A percentile compares a stretch with the other conserved stretches of the same genome.
These are phyloP conservation scores for Probaryconus sp. DNA, from an alignment of 1,140 invertebrate genomes.

Conservation along the genomic window DNA sequence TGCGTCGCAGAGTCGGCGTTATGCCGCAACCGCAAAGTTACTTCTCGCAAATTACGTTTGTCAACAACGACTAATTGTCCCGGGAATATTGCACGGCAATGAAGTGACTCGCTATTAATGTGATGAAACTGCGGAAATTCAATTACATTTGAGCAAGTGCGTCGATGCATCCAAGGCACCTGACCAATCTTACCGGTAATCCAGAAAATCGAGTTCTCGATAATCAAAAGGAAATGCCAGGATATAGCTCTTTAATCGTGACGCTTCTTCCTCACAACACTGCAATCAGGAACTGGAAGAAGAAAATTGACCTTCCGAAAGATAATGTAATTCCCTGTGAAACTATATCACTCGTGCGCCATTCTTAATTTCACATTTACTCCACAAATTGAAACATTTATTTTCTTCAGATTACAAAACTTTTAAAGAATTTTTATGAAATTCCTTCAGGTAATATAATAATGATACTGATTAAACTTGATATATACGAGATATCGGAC, in stretches of 20 bases:
- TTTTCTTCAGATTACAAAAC: too few species aligned
- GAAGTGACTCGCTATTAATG: slow-evolving; percentile 75
- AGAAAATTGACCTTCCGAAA: slow-evolving; percentile 43
- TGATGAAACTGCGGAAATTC: slow-evolving; percentile 69
- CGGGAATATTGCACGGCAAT: slow-evolving; percentile 73
- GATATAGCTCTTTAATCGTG: slow-evolving; percentile 34
- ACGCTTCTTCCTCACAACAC: slow-evolving; percentile 13
- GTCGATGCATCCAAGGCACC: slow-evolving; percentile 32
- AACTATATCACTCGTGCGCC: slow-evolving; percentile 9
- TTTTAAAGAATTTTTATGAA: too few species aligned
- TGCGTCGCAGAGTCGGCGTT: slow-evolving; percentile 38
- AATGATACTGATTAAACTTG: too few species aligned
- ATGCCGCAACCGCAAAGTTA: slow-evolving; percentile 68
- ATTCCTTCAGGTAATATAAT: too few species aligned
- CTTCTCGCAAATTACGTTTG: slow-evolving; percentile 76
- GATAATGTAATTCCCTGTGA: slow-evolving; percentile 48
- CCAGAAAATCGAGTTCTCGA: slow-evolving; percentile 46
- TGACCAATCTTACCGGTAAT: slow-evolving; percentile 50
- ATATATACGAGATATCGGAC: too few species aligned
- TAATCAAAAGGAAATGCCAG: slow-evolving; percentile 38
- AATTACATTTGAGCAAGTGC: slow-evolving; percentile 67
- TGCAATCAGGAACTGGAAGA: slow-evolving; percentile 19
- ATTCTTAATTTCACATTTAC: slow-evolving; percentile 14
- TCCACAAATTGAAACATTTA: too few species aligned
- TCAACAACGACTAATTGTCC: slow-evolving; percentile 76